Base-by-base conservation (phyloP, 2,888 invertebrate genomes). In the Tortricodes alternella region DNA sequence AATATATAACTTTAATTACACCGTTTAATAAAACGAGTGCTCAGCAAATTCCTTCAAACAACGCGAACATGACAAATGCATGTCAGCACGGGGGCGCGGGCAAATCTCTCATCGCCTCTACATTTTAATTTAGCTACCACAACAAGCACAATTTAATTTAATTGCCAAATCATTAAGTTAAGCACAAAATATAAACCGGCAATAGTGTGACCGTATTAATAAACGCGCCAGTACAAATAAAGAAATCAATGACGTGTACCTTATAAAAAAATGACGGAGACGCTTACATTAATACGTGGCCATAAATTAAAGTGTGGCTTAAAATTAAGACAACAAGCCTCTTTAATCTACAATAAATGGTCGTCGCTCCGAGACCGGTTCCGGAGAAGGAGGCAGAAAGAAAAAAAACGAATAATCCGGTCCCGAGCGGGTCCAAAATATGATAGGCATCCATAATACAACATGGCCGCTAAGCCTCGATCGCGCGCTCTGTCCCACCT, bases 251-350 rank as follows among this genome's bases (percentile, higher is more conserved):
- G 85, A 81, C 73, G 80, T 82, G 64, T 62, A 81, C 83, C 83
- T 80, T 74, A 66, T 67, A 63, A 83, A 88, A 86, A 88, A 85
- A 85, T 86, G 83, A 83, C 83, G 75, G 83, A 78, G 79, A 80
- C 75, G 75, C 74, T 43, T 76, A 80, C 84, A 85, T 86, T 88
- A 87, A 88, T 87, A 89, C 79, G 80, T 81, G 76, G 74, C 76
- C 80, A 89, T 90, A 90, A 90, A 89, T 90, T 90, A 89, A 85
- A 86, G 80, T 80, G 80, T 83, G 85, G 83, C 85, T 91, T 87
- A 89, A 90, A 91, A 91, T 91, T 90, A 90, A 91, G 91, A 91
- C 91, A 91, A 91, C 90, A 90, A 89, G 85, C 82, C 89, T 89
- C 85, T 90, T 91, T 91, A 91, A 91, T 91, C 90, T 90, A 89